Conservation (phyloP, 2,113 vertebrate genomes). For the Anser cygnoides region DNA sequence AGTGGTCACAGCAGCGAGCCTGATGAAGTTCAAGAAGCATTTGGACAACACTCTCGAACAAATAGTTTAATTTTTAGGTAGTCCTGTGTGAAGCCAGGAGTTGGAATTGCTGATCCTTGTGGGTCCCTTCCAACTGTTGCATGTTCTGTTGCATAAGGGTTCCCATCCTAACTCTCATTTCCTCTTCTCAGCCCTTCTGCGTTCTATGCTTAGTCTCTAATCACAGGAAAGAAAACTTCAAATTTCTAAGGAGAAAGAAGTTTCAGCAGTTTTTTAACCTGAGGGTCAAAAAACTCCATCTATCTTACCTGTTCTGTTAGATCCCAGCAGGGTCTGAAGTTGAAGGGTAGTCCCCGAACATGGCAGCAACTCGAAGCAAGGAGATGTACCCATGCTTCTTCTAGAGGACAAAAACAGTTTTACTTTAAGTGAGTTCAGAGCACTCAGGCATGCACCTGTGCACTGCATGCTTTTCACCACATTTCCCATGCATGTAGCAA, state of each 20-base stretch:
- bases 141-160: neutral
- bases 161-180: neutral
- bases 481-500: neutral
- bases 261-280: neutral
- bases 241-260: neutral
- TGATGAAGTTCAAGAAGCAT: neutral
- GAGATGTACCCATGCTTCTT: neutral
- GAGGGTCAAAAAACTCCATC: neutral
- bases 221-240: neutral
- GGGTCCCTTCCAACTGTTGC: neutral
- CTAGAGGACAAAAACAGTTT: conserved; percentile 26
- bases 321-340: neutral
- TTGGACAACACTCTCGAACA: neutral
- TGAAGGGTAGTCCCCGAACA: neutral
- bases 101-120: neutral
- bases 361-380: neutral
- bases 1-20: neutral
- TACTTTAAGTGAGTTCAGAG: conserved; percentile 28
- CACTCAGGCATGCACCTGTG: neutral
- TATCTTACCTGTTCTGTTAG: conserved; percentile 22
- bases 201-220: neutral
- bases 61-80: neutral
- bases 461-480: neutral
- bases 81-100: neutral
- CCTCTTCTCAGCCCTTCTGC: neutral